These are phyloP conservation scores for Eueides isabella DNA, from an alignment of 1,140 invertebrate genomes.

Conservation along the genomic window DNA sequence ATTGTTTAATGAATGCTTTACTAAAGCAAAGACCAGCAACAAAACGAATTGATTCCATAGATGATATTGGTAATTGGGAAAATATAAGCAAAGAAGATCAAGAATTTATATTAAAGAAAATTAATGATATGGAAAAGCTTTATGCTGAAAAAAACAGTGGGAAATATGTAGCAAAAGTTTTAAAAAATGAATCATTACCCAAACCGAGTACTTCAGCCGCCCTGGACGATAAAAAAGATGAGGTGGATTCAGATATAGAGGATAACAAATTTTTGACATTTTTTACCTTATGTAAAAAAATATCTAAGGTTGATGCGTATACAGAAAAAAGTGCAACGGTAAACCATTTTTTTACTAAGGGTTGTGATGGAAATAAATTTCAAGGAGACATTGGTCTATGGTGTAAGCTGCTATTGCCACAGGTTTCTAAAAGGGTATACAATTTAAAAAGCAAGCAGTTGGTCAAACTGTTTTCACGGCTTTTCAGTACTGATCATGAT, in stretches of 20 bases:
- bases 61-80: slow-evolving; percentile 91
- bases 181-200: slow-evolving; percentile 59
- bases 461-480: slow-evolving; percentile 92
- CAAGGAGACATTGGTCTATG: slow-evolving; percentile 91
- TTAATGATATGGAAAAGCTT: slow-evolving; percentile 83
- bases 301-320: slow-evolving; percentile 90
- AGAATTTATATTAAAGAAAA: slow-evolving; percentile 84
- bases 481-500: slow-evolving; percentile 88
- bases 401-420: slow-evolving; percentile 93
- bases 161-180: slow-evolving; percentile 72
- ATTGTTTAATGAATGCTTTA: slow-evolving; percentile 91
- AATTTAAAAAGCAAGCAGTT: slow-evolving; percentile 96
- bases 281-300: slow-evolving; percentile 88
- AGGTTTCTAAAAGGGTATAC: slow-evolving; percentile 91
- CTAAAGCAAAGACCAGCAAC: slow-evolving; percentile 90
- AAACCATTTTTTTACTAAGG: slow-evolving; percentile 86
- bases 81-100: slow-evolving; percentile 86
- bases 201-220: slow-evolving; percentile 31
- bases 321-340: slow-evolving; percentile 91
- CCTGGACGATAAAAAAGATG: slow-evolving; percentile 32
- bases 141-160: slow-evolving; percentile 79
- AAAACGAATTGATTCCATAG: slow-evolving; percentile 90
- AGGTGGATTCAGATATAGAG: slow-evolving; percentile 60
- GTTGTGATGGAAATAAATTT: slow-evolving; percentile 86
- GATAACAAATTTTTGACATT: slow-evolving; percentile 92